Evolutionary conservation across 2,113 vertebrate genomes (phyloP), one percentile per base, ranked within the genome.

Genomic region (Vanacampus margaritifer): DNA sequence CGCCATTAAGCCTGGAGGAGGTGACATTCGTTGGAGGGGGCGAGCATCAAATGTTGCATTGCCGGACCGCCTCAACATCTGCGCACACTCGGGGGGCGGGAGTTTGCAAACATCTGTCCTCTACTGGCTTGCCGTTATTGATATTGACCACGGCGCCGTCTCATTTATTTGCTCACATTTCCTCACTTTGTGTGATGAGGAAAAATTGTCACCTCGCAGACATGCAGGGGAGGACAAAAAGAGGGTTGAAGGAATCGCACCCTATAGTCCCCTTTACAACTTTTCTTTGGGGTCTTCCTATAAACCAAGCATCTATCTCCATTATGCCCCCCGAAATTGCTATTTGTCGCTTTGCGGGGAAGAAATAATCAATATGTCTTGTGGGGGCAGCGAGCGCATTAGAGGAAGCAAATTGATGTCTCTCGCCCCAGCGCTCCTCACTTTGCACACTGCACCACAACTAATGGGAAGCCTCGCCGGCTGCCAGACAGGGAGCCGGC

Each of bases 321-420:
- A 91, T 91, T 91, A 91, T 88, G 81, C 83, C 82, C 82, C 77
- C 87, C 67, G 84, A 90, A 91, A 90, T 90, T 91, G 88, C 84
- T 91, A 88, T 91, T 90, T 91, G 89, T 91, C 89, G 86, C 89
- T 91, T 91, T 89, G 87, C 82, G 82, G 89, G 86, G 88, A 86
- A 89, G 87, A 89, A 91, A 91, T 91, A 91, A 91, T 91, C 89
- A 91, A 89, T 89, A 90, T 88, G 89, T 91, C 89, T 89, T 91
- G 88, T 89, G 89, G 89, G 89, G 88, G 89, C 89, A 90, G 87
- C 85, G 81, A 88, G 88, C 86, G 86, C 88, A 89, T 90, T 91
- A 91, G 88, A 89, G 84, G 87, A 87, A 89, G 89, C 89, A 91
- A 91, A 91, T 91, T 91, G 89, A 91, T 91, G 89, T 91, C 86